Evolutionary conservation across 2,113 vertebrate genomes (phyloP).

Genomic region (Coptodon bakossiorum): DNA sequence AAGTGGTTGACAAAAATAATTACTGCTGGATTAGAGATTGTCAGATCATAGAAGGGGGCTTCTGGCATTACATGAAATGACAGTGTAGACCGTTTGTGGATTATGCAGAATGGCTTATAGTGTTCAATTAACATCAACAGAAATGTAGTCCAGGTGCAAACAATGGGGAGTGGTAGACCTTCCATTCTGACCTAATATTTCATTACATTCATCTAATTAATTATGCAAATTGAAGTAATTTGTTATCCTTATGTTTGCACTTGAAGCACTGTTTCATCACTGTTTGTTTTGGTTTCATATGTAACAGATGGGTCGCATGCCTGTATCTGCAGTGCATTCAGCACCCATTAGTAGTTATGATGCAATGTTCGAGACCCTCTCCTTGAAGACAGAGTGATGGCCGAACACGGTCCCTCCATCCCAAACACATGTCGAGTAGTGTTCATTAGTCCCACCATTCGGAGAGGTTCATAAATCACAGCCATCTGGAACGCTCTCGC

Average conservation of each 20-base stretch:
- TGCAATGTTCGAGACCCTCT: not conserved
- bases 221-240: not conserved
- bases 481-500: conserved; percentile 38
- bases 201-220: not conserved
- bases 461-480: conserved; percentile 48
- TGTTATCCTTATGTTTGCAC: not conserved
- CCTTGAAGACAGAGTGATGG: conserved; percentile 13
- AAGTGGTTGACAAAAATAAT: conserved; percentile 35
- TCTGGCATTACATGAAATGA: not conserved
- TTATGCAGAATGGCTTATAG: not conserved
- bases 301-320: not conserved
- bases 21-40: not conserved
- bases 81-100: not conserved
- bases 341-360: not conserved
- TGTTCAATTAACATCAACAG: not conserved
- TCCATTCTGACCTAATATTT: not conserved
- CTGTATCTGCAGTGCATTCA: not conserved
- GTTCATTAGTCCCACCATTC: conserved; percentile 43
- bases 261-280: not conserved
- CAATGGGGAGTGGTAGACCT: not conserved
- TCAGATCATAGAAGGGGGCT: not conserved
- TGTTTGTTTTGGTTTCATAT: not conserved
- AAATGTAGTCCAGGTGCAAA: not conserved
- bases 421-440: conserved; percentile 41
- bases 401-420: conserved; percentile 29